Evolutionary conservation across 2,113 vertebrate genomes (phyloP), one percentile per base, ranked within the genome.

Genomic region (Phaethornis superciliosus): DNA sequence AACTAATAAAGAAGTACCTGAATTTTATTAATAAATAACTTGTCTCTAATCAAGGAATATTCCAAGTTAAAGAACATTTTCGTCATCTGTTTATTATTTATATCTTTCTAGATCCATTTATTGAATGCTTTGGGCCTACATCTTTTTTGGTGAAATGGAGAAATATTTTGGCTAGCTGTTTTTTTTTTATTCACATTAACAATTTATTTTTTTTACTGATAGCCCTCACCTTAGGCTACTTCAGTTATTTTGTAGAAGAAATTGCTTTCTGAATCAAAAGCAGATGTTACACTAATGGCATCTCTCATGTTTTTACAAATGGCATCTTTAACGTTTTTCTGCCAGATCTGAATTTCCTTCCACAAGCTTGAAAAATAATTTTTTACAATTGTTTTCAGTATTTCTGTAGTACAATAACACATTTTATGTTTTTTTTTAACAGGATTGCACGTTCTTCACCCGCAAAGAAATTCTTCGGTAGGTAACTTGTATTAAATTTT

Each of bases 361-460:
- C 20, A 51, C 20, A 81, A 68, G 15, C 8, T 7, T 64, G 58
- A 68, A 49, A 76, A 58, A 42, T 8, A 28, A 26, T 49, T 72
- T 9, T 70, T 67, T 85, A 55, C 14, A 20, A 3, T 55, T 59
- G 19, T 40, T 94, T 78, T 75, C 23, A 32, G 0, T 71, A 2
- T 79, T 67, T 77, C 15, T 86, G 0, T 54, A 20, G 27, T 60
- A 77, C 33, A 79, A 9, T 95, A 76, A 62, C 19, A 8, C 86
- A 7, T 95, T 92, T 96, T 93, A 17, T 94, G 37, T 40, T 40
- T 40, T 40, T 81, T 96, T 74, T 97, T 96, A 19, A 71, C 98
- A 99, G 99, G 99, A 99, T 90, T 99, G 99, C 85, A 99, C 99
- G 0, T 99, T 99, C 97, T 99, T 99, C 97, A 99, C 99, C 56